Conservation (phyloP, 2,113 vertebrate species). For the Sclerurus mexicanus region DNA sequence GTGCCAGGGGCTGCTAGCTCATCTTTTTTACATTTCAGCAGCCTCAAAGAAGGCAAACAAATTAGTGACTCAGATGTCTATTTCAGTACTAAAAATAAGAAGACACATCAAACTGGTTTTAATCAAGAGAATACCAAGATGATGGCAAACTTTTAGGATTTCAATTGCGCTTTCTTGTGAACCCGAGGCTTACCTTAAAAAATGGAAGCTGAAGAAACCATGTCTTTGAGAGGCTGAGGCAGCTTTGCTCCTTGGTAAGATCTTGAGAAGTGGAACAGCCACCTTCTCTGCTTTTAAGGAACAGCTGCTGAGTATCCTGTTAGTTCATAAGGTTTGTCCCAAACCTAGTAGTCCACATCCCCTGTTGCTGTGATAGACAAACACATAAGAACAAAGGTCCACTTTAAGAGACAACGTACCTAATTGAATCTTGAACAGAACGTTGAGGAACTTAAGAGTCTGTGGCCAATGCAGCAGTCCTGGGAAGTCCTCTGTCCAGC, state of each 20-base stretch:
- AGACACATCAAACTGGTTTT: not conserved
- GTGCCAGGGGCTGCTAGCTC: conserved; percentile 20
- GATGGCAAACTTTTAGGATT: not conserved
- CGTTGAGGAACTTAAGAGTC: not conserved
- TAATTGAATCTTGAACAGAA: not conserved
- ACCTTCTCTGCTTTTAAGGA: not conserved
- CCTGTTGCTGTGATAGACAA: not conserved
- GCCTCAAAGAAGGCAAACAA: conserved; percentile 24
- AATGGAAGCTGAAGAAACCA: not conserved
- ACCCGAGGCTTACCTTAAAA: not conserved
- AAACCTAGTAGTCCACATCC: not conserved
- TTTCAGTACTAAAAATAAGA: not conserved
- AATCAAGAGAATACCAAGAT: not conserved
- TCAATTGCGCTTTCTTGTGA: not conserved
- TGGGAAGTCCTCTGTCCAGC: not conserved
- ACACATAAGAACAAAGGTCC: not conserved
- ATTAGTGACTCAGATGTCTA: conserved; percentile 26
- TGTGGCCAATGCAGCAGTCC: not conserved
- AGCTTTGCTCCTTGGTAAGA: not conserved
- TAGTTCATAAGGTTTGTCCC: not conserved
- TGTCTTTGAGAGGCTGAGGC: not conserved
- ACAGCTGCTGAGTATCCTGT: not conserved
- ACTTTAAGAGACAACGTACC: not conserved
- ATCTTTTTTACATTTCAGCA: not conserved
- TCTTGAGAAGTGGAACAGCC: not conserved